phyloP scores from a whole-genome alignment of 1,140 invertebrate genomes.

The Ceratosolen solmsi region DNA sequence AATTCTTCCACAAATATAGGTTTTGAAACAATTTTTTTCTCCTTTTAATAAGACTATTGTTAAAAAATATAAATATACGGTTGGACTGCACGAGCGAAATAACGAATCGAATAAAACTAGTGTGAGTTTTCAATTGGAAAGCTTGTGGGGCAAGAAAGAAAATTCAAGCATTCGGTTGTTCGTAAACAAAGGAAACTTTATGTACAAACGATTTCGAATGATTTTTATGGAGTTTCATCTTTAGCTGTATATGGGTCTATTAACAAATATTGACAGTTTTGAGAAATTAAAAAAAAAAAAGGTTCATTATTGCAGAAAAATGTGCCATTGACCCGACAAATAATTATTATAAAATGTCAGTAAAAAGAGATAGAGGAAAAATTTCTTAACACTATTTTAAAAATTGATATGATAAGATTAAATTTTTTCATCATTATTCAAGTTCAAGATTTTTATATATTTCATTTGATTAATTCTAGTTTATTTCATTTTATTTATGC shows the following conservation, averaged over 20 bases:
- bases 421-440: too few species aligned
- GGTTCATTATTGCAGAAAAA: too few species aligned
- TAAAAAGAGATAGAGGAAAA: too few species aligned
- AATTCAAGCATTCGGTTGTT: neutral
- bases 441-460: too few species aligned
- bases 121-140: neutral
- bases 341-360: neutral
- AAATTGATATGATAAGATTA: too few species aligned
- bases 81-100: neutral
- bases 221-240: neutral
- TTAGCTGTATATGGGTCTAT: neutral
- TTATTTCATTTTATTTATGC: too few species aligned
- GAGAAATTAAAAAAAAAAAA: neutral
- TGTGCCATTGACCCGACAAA: neutral
- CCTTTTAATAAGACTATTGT: neutral
- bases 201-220: neutral
- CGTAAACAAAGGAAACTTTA: conserved; percentile 1
- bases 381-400: too few species aligned
- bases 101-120: conserved; percentile 11
- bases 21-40: neutral
- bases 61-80: neutral
- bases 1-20: neutral
- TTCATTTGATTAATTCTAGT: too few species aligned
- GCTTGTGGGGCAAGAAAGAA: neutral
- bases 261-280: neutral